These are phyloP conservation scores for Motacilla tschutschensis DNA, from an alignment of 2,113 vertebrate species.

Conservation along the genomic window DNA sequence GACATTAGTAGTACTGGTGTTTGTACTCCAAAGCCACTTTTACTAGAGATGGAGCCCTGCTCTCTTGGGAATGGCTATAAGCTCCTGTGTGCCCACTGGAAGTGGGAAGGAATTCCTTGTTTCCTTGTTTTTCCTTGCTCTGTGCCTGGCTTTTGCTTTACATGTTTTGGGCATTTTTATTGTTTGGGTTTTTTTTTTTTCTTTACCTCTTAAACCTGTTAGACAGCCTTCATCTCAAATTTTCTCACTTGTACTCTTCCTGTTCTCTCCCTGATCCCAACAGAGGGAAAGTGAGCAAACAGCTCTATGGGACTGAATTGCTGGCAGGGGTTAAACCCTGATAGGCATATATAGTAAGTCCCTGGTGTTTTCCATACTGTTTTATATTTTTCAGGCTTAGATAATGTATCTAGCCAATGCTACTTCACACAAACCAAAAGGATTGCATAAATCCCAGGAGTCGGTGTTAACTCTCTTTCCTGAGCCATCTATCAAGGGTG, in stretches of 20 bases:
- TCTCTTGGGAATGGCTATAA: accelerated
- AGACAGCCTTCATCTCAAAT: not conserved
- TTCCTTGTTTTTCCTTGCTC: not conserved
- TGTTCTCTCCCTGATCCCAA: accelerated
- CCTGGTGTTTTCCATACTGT: not conserved
- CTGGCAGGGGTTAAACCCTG: not conserved
- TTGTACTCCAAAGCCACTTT: not conserved
- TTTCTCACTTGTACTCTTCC: not conserved
- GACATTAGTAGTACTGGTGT: not conserved
- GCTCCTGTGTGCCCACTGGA: not conserved
- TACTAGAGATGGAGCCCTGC: not conserved
- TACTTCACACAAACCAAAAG: not conserved
- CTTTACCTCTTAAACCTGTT: not conserved
- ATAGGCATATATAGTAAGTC: not conserved
- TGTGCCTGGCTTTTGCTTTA: not conserved
- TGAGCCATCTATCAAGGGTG: not conserved
- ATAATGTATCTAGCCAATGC: not conserved
- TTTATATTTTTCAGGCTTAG: not conserved
- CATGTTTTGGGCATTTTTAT: not conserved
- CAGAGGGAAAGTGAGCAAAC: accelerated
- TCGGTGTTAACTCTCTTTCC: not conserved
- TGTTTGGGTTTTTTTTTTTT: not conserved
- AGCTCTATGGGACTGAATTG: not conserved
- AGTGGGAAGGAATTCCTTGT: not conserved
- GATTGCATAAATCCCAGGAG: not conserved